A percentile compares a stretch with the other conserved stretches of the same genome.
Evolutionary conservation across 2,797 vertebrate genomes (phyloP).

Genomic region (Carduelis carduelis): DNA sequence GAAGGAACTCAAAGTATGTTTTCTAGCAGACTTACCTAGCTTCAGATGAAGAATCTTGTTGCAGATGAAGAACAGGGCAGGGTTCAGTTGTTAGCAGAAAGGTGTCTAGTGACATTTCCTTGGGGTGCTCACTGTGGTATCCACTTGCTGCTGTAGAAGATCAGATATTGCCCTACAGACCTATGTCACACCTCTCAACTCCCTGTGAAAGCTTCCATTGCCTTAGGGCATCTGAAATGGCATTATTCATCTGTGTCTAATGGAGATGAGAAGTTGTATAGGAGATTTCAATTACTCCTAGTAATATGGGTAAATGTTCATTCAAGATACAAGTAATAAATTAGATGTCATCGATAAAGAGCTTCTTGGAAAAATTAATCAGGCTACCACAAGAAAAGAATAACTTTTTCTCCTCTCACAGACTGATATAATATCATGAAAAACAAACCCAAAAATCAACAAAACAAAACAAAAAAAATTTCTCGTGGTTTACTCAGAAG

Average conservation of each 20-base stretch:
- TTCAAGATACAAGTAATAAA: not conserved
- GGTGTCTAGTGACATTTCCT: not conserved
- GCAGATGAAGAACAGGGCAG: not conserved
- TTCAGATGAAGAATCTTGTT: not conserved
- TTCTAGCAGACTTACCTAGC: not conserved
- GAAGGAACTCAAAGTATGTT: not conserved
- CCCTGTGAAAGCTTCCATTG: not conserved
- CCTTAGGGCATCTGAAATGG: not conserved
- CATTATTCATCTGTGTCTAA: constrained; percentile 22
- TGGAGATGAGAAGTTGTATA: not conserved
- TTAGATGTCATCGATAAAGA: not conserved
- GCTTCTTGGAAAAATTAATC: not conserved
- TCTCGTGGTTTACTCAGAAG: not conserved
- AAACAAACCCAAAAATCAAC: not conserved
- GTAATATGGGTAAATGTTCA: not conserved
- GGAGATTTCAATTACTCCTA: not conserved
- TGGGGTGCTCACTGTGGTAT: not conserved
- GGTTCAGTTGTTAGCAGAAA: not conserved
- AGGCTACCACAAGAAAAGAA: not conserved
- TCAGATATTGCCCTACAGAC: not conserved
- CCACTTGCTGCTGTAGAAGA: not conserved
- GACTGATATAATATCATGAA: not conserved
- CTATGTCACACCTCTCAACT: not conserved
- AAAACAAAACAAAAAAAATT: not conserved
- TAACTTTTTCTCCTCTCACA: not conserved